Conservation (phyloP, 2,888 invertebrate species). For the Heliconius charithonia region DNA sequence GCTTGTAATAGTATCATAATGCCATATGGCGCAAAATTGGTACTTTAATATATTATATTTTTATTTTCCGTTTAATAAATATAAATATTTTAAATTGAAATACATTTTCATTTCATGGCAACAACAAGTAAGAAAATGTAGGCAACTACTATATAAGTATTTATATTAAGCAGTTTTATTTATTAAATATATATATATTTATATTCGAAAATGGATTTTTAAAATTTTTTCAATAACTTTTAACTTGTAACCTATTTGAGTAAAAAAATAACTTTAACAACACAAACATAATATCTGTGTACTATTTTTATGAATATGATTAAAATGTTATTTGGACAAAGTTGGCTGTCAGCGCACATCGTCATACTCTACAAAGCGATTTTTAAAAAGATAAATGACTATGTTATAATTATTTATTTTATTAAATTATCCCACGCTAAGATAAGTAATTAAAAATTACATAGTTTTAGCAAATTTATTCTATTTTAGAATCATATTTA, state of each 20-base stretch:
- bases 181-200: constrained; percentile 10
- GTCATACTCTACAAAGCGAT: not conserved
- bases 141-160: constrained; percentile 7
- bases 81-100: not conserved
- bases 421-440: not conserved
- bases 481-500: not conserved
- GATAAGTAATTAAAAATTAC: not conserved
- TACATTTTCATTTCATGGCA: not conserved
- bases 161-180: not conserved
- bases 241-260: not conserved
- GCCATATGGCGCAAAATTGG: constrained; percentile 10
- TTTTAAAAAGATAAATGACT: not conserved
- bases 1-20: not conserved
- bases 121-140: constrained; percentile 6
- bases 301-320: not conserved
- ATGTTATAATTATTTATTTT: not conserved
- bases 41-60: constrained; percentile 13
- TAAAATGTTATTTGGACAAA: not conserved
- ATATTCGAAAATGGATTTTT: not conserved
- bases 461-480: not conserved
- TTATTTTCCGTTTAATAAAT: constrained; percentile 4
- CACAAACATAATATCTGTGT: not conserved
- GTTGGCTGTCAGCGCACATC: constrained; percentile 3
- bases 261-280: constrained; percentile 14
- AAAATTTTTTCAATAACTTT: not conserved